These are phyloP conservation scores for Acleris cristana DNA, from an alignment of 2,888 invertebrate species.

Conservation along the genomic window DNA sequence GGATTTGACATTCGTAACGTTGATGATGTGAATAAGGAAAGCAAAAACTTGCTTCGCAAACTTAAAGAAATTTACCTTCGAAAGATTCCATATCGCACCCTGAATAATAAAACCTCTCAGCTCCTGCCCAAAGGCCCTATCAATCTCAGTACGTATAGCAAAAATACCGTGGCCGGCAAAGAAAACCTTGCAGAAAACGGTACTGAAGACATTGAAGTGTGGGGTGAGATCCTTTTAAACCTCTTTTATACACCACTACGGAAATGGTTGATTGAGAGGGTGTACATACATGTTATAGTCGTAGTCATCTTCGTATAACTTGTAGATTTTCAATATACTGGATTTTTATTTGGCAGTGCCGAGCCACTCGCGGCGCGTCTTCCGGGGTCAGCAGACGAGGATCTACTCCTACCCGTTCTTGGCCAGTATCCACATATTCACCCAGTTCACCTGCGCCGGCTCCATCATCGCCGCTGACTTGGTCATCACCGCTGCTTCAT, in stretches of 20 bases:
- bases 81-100: slow-evolving; percentile 28
- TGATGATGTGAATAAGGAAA: slow-evolving; percentile 17
- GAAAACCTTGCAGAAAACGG: slow-evolving; percentile 33
- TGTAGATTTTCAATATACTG: too few relatives aligned
- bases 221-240: too few relatives aligned
- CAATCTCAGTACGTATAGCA: background rate
- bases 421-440: slow-evolving; percentile 67
- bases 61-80: slow-evolving; percentile 7
- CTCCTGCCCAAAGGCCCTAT: slow-evolving; percentile 36
- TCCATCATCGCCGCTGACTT: slow-evolving; percentile 69
- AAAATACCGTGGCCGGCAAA: slow-evolving; percentile 26
- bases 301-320: too few relatives aligned
- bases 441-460: slow-evolving; percentile 66
- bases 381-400: slow-evolving; percentile 52
- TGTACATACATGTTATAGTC: too few relatives aligned
- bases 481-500: slow-evolving; percentile 69
- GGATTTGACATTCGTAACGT: slow-evolving; percentile 10
- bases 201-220: slow-evolving; percentile 36
- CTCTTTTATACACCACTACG: too few relatives aligned
- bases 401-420: slow-evolving; percentile 69
- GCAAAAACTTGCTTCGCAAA: slow-evolving; percentile 7
- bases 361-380: slow-evolving; percentile 58
- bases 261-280: too few relatives aligned
- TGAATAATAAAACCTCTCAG: slow-evolving; percentile 47
- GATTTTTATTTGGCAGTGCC: slow-evolving; percentile 41